Conservation (phyloP, 2,797 vertebrate genomes). For the Agapornis canus region DNA sequence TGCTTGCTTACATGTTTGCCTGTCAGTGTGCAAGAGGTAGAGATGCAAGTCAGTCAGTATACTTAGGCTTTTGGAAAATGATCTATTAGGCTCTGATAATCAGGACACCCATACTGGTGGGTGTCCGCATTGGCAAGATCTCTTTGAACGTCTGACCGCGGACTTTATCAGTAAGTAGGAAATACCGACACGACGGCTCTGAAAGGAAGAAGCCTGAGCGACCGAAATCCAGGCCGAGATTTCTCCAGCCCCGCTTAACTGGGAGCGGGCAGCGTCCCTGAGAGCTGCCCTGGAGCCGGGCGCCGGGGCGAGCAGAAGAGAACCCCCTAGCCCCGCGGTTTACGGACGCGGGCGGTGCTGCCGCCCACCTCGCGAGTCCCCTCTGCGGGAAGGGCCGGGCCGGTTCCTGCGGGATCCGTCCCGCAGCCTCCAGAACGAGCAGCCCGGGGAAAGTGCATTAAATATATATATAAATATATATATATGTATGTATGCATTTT, state of each 20-base stretch:
- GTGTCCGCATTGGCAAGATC: neutral
- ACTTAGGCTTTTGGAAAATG: neutral
- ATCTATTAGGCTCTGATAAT: neutral
- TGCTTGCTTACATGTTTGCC: neutral
- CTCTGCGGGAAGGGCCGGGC: neutral
- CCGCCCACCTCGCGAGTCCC: neutral
- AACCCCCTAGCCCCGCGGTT: neutral
- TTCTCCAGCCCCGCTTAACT: neutral
- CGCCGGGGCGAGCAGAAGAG: neutral
- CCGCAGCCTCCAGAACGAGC: neutral
- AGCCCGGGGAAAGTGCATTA: neutral
- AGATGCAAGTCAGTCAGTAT: neutral
- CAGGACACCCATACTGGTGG: too few species aligned
- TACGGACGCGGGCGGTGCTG: neutral
- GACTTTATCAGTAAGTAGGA: neutral
- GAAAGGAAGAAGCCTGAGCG: neutral
- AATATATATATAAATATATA: neutral
- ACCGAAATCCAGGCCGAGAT: neutral
- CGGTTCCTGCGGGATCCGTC: neutral
- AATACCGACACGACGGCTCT: neutral
- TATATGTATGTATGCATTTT: neutral
- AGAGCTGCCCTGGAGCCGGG: neutral
- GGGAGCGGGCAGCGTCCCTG: neutral
- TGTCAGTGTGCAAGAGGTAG: too few species aligned
- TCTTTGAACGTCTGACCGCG: neutral